Evolutionary conservation across 2,888 invertebrate species (phyloP).

Genomic region (Sminthurides aquaticus): DNA sequence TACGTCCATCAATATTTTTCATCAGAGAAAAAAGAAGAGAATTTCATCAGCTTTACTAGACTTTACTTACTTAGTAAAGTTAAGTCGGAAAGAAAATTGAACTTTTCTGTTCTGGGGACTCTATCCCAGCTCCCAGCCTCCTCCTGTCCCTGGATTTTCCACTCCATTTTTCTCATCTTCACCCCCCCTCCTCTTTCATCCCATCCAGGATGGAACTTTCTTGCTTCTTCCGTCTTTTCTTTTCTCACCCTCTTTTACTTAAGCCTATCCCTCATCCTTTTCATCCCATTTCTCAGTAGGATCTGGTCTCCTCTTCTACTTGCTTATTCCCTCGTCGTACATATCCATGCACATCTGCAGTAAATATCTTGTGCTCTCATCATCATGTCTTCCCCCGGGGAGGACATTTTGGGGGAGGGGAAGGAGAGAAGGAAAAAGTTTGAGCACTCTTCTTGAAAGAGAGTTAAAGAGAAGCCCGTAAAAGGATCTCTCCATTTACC

Average conservation of each 20-base stretch:
- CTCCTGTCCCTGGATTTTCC: no score
- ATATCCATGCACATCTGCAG: background rate
- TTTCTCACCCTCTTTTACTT: background rate
- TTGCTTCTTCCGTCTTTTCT: background rate
- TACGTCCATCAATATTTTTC: background rate
- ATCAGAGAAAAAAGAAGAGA: background rate
- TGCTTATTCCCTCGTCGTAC: background rate
- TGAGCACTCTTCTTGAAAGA: slow-evolving; percentile 2
- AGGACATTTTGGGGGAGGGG: background rate
- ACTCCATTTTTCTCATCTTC: background rate
- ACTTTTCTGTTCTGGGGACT: background rate
- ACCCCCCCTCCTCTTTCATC: no score
- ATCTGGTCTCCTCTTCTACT: background rate
- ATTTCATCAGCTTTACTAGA: background rate
- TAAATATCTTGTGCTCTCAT: background rate
- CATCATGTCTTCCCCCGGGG: slow-evolving; percentile 9
- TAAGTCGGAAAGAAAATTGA: background rate
- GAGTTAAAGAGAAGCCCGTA: background rate
- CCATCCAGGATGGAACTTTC: background rate
- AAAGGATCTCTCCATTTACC: slow-evolving; percentile 12
- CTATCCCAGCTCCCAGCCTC: no score
- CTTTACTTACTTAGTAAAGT: background rate
- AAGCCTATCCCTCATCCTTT: background rate
- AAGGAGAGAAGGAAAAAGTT: slow-evolving; percentile 7
- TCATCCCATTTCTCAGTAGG: slow-evolving; percentile 3